Base-by-base conservation (phyloP, 64 coral and sea anemone genomes). In the Platygyra sinensis region DNA sequence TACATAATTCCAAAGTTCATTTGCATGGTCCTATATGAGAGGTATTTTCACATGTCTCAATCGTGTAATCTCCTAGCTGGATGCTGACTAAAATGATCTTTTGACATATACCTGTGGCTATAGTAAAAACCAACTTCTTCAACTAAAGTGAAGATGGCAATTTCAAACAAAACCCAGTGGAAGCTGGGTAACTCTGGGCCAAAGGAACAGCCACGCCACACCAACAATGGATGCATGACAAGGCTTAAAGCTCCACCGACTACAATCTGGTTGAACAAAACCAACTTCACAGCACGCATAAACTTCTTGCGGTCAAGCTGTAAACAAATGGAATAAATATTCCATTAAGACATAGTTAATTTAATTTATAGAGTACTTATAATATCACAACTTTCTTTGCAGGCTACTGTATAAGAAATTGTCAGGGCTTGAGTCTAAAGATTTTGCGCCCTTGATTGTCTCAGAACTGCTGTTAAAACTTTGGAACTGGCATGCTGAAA, bases 141-240 rank as follows among this genome's bases (percentile, higher is more conserved):
- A 46, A 98, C 87, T 80, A 98, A 74, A 73, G 83, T 73, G 72
- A 90, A 98, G 50, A 94, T 38, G 20, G 80, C 73, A 78, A 98
- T 95, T 82, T 98, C 96, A 95, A 98, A 75, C 77, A 98, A 82
- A 24, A 98, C 96, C 96, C 96, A 98, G n/a, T 98, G 93, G 52
- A 98, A 98, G 29, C 72, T 74, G 4, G 96, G 96, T 32, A 98
- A 62, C 62, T 98, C 90, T n/a, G 80, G 32, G 36, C 90, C 80
- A 83, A 87, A 90, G 4, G 93, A 93, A 42, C 96, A 95, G 15
- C 96, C 96, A 67, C 96, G 90, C 80, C 82, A 80, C 0, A 63
- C 22, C 22, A 88, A 93, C 17, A 98, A 0, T 11, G 80, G 82
- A 39, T 88, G 73, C 39, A 95, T 0, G 0, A 62, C 24, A 29